Base-by-base conservation (phyloP, 2,797 vertebrate genomes). In the Tragelaphus eurycerus region DNA sequence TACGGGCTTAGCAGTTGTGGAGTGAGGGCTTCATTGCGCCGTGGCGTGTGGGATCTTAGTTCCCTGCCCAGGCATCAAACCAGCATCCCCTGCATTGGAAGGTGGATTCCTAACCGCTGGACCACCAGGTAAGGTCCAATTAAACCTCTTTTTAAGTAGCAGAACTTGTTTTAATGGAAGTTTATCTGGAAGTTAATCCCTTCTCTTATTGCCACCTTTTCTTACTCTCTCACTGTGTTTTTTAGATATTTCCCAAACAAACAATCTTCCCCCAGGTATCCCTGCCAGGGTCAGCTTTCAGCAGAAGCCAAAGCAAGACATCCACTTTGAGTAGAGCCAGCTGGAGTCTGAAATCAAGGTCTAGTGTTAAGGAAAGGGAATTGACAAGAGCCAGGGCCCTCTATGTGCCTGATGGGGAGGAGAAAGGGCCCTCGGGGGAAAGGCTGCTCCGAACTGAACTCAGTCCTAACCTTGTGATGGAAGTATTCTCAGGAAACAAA, bases 11-110 rank as follows among this genome's bases (percentile, higher is more conserved):
- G 67, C 21, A 38, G 23, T 25, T 25, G 38, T 25, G 38, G 38
- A 0, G 2, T 0, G 6, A 43, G 38, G 67, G 38, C 34, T 43
- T 43, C 11, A 38, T 23, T 71, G 67, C 34, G 19, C 64, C 4
- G 4, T 71, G 67, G 34, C 6, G 3, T 23, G 34, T 74, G 23
- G 71, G 21, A 43, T 74, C 71, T 74, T 74, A 43, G 71, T 74
- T 43, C 38, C 71, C 38, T 0, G 12, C 38, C 38, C 71, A 74
- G 38, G 38, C 38, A 74, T 74, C 23, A 25, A 74, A 74, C 21
- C 1, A 3, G 2, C 38, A 46, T 74, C 71, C 34, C 38, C 71
- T 74, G 23, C 71, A 76, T 27, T 76, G 71, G 71, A 46, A 76
- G 38, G 38, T 38, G 67, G 71, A 46, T 46, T 76, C 38, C 23